Base-by-base conservation (phyloP, 2,113 vertebrate species). In the Talpa occidentalis region DNA sequence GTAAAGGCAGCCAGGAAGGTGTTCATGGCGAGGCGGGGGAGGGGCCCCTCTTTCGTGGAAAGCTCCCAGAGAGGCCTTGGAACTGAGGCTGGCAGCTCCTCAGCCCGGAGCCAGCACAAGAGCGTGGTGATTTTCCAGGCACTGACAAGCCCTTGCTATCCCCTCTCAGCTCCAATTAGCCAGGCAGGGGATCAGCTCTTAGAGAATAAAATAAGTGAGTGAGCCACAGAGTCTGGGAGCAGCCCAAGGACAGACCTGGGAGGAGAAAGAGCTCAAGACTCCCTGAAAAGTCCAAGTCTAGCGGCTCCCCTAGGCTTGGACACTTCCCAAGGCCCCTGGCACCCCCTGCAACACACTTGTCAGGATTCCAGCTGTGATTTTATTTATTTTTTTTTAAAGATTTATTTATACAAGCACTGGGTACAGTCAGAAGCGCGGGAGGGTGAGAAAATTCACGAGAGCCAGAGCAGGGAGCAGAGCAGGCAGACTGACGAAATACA, bases 311-410 rank as follows among this genome's bases (percentile, higher is more conserved):
- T 19, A 74, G 67, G 10, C 3, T 1, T 59, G 4, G 32, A 12
- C 2, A 0, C 8, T 49, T 47, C 62, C 69, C 2, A 14, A 7
- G 35, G 79, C 40, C 12, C 24, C 3, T 35, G 1, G 0, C 10
- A 9, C 37, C 16, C 47, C 32, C 9, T 10, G 26, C 40, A 32
- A 19, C 28, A 15, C 11, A 2, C 26, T 11, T 5, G 32, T 11
- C 26, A 3, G 1, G 44, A 3, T 32, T 32, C 17, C 2, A 6
- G 28, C 24, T 10, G 1, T 22, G 10, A 49, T 42, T 11, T n/a
- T n/a, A n/a, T n/a, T n/a, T n/a, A n/a, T n/a, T n/a, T n/a, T n/a
- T n/a, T n/a, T n/a, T n/a, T n/a, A n/a, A n/a, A n/a, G n/a, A n/a
- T n/a, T n/a, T n/a, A n/a, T n/a, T n/a, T n/a, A n/a, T n/a, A n/a